Evolutionary conservation across 2,888 invertebrate genomes (phyloP), one percentile per base, ranked within the genome.

Genomic region (Lampropteryx suffumata): DNA sequence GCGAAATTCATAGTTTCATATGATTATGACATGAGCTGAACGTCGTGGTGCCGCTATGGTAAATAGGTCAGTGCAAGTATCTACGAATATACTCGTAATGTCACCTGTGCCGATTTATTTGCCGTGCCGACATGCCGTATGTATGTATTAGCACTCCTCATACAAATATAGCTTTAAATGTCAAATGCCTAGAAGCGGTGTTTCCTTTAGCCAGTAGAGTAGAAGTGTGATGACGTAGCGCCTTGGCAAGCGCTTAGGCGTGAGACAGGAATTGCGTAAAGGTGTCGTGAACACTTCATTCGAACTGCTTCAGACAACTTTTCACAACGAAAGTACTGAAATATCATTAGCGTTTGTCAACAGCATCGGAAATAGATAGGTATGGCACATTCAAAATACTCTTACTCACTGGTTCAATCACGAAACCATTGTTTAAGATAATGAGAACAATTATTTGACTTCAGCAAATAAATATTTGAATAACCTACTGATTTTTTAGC

Each of bases 261-360:
- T 84, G 80, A 82, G 80, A 83, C 84, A 82, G 78, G 75, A 84
- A 82, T 84, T 86, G 84, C 87, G 86, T 84, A 85, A 86, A 87
- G 82, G 82, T 82, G 83, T 83, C 80, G 80, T 78, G 82, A 80
- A 76, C 76, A 82, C 75, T 79, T 84, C 80, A 81, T 80, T 75
- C 73, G 71, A 79, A 78, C 63, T 69, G 75, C 76, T 76, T 79
- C 74, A 71, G 69, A 71, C 67, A 79, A 82, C 71, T 79, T 79
- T 80, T 79, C 73, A 79, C 76, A 79, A 69, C 78, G 70, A 79
- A 83, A 82, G 73, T 77, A 81, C 79, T 74, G 74, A 81, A 84
- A 82, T 84, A 82, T 82, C 74, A 80, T 82, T 80, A 81, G 72
- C 70, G 71, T 82, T 79, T 67, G 73, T 86, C 82, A 80, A 76